Evolutionary conservation across 2,797 vertebrate species (phyloP).

Genomic region (Triplophysa yarkandensis): DNA sequence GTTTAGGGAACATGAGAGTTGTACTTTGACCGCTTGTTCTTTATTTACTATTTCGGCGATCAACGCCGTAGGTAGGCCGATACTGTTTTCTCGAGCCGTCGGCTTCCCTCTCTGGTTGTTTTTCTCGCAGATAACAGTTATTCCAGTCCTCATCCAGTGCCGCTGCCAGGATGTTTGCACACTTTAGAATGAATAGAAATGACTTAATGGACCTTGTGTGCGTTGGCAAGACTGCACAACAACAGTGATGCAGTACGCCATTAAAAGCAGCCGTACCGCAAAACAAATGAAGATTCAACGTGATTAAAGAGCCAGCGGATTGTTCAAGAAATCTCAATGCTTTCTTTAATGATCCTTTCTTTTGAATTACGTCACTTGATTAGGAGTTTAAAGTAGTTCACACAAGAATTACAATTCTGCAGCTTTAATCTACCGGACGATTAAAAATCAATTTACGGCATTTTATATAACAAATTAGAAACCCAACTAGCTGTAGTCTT

Average conservation of each 20-base stretch:
- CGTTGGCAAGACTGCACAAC: slow-evolving; percentile 14
- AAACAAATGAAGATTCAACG: slow-evolving; percentile 52
- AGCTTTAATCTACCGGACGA: background rate
- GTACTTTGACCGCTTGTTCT: background rate
- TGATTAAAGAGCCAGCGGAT: slow-evolving; percentile 39
- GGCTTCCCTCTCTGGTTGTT: background rate
- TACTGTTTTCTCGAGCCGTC: slow-evolving; percentile 5
- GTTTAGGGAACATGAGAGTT: background rate
- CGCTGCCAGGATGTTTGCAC: slow-evolving; percentile 25
- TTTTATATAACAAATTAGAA: background rate
- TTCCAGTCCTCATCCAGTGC: slow-evolving; percentile 2
- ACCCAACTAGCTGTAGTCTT: background rate
- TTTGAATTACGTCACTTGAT: background rate
- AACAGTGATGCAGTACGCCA: slow-evolving; percentile 52
- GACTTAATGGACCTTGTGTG: slow-evolving; percentile 50
- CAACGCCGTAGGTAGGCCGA: slow-evolving; percentile 31
- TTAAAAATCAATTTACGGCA: background rate
- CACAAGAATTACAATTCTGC: background rate
- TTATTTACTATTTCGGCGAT: slow-evolving; percentile 22
- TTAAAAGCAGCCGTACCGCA: slow-evolving; percentile 46
- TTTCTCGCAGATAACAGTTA: slow-evolving; percentile 7
- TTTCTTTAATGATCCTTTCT: slow-evolving; percentile 38
- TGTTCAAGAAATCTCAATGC: slow-evolving; percentile 42
- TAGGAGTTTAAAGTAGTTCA: background rate
- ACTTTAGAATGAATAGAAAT: slow-evolving; percentile 46